Conservation (phyloP, 2,888 invertebrate species). For the Trisateles emortualis region DNA sequence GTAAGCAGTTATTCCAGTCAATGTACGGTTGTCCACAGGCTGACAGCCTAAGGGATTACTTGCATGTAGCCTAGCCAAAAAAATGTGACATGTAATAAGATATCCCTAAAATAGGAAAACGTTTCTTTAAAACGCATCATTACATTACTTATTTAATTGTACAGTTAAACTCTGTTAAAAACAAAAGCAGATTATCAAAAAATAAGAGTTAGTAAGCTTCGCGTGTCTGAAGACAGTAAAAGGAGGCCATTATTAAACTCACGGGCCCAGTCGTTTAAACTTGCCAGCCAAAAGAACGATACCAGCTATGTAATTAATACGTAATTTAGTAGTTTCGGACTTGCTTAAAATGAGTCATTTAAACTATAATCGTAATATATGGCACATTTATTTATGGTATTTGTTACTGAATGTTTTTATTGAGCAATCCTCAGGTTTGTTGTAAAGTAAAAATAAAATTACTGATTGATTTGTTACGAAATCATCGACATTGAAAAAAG, state of each 20-base stretch:
- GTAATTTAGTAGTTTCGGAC: slow-evolving; percentile 48
- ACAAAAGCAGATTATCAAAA: slow-evolving; percentile 9
- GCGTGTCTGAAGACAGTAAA: slow-evolving; percentile 55
- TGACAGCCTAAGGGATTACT: too few relatives aligned
- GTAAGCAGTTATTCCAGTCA: too few relatives aligned
- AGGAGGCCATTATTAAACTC: slow-evolving; percentile 47
- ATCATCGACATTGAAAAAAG: too few relatives aligned
- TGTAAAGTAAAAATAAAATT: too few relatives aligned
- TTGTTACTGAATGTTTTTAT: not conserved
- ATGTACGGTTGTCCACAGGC: too few relatives aligned
- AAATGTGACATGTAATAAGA: too few relatives aligned
- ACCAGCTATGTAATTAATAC: slow-evolving; percentile 57
- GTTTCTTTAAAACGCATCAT: too few relatives aligned
- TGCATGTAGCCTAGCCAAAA: too few relatives aligned
- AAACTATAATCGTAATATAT: not conserved
- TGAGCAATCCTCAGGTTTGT: too few relatives aligned
- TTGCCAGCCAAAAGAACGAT: slow-evolving; percentile 57
- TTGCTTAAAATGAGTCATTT: slow-evolving; percentile 38
- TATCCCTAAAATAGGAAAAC: too few relatives aligned
- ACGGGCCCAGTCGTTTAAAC: slow-evolving; percentile 53
- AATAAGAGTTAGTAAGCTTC: slow-evolving; percentile 49
- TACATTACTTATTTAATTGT: too few relatives aligned
- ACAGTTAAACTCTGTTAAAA: not conserved
- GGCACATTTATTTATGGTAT: not conserved
- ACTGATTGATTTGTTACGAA: too few relatives aligned